Percentiles rank a stretch among this genome's conserved stretches.
Evolutionary conservation across 2,797 vertebrate genomes (phyloP).

Genomic region (Pampus argenteus): DNA sequence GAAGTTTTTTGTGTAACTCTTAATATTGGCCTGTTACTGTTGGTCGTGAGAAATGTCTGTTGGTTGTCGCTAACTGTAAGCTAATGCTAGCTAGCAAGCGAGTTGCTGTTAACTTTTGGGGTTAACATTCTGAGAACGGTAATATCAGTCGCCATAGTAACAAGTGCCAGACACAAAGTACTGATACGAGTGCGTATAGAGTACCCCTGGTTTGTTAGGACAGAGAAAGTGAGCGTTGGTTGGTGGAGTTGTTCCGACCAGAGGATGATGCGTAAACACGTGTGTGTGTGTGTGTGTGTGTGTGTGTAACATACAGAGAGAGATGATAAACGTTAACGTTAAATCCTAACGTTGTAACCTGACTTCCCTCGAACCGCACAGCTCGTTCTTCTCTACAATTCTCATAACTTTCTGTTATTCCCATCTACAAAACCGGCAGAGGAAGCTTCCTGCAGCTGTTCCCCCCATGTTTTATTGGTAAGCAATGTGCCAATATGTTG

Average conservation of each 20-base stretch:
- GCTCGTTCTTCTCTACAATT: not conserved
- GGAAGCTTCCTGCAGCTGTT: conserved; percentile 3
- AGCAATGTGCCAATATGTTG: conserved; percentile 46
- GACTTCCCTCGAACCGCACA: not conserved
- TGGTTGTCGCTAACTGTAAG: conserved; percentile 27
- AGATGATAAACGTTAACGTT: no score
- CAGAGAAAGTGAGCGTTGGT: not conserved
- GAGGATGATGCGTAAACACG: conserved; percentile 44
- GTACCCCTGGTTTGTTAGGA: not conserved
- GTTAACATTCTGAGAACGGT: not conserved
- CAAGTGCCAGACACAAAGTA: not conserved
- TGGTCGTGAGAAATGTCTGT: not conserved
- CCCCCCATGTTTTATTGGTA: not conserved
- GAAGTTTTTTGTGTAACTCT: not conserved
- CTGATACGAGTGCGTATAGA: rapidly evolving
- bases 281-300: conserved; percentile 20
- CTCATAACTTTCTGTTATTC: not conserved
- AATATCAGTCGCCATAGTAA: not conserved
- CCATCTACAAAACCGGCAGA: not conserved
- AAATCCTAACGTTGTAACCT: not conserved
- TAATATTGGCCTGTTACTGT: not conserved
- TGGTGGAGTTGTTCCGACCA: not conserved
- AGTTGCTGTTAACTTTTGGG: not conserved
- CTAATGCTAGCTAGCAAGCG: conserved; percentile 48
- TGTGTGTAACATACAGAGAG: no score